These are phyloP conservation scores for Eudasyphora cyanicolor DNA, from an alignment of 2,888 invertebrate species.

Conservation along the genomic window DNA sequence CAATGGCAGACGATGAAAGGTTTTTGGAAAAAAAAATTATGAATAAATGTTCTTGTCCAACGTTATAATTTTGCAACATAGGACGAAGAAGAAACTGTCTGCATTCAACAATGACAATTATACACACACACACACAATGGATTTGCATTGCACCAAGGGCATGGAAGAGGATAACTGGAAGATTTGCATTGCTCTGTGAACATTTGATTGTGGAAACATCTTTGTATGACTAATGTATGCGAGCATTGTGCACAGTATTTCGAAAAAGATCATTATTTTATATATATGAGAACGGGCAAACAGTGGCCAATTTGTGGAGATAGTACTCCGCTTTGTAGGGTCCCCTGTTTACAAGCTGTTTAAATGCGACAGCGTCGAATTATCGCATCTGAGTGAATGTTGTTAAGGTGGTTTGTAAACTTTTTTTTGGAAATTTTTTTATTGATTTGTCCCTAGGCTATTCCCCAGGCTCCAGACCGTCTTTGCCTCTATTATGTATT, in stretches of 20 bases:
- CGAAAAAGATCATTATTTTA: no score
- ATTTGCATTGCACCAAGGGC: neutral
- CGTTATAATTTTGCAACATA: constrained; percentile 10
- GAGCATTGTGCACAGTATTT: neutral
- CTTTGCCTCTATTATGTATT: no score
- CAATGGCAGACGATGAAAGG: neutral
- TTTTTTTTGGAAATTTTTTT: no score
- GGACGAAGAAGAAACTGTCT: neutral
- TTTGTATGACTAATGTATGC: constrained; percentile 47
- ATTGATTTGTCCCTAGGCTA: no score
- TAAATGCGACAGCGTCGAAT: no score
- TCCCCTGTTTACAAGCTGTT: no score
- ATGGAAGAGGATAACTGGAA: neutral
- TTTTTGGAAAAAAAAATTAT: neutral
- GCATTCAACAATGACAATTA: constrained; percentile 5
- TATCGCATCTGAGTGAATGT: no score
- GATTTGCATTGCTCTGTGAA: neutral
- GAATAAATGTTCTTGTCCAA: neutral
- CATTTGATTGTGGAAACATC: constrained; percentile 41
- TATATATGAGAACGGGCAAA: no score
- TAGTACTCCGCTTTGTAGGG: no score
- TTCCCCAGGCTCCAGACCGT: no score
- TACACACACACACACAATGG: neutral
- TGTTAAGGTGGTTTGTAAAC: no score
- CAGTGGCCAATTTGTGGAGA: no score